These are phyloP conservation scores for Rhynchomys soricoides DNA, from an alignment of 2,113 vertebrate species.

Conservation along the genomic window DNA sequence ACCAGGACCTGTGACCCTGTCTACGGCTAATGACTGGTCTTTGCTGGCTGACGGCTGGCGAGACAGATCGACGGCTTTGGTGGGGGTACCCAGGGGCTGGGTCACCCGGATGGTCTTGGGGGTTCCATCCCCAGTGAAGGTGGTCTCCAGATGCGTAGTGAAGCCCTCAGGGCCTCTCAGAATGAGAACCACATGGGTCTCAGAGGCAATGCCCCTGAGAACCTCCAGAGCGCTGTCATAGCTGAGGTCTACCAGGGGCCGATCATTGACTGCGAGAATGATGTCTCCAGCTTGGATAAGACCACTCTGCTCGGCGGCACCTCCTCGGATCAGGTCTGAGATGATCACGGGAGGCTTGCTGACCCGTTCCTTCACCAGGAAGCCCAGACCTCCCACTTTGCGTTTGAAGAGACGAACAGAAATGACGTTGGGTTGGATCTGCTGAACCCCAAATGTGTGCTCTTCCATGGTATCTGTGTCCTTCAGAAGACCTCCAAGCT, in stretches of 20 bases:
- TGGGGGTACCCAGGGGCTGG: constrained; percentile 86
- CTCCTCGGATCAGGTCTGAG: constrained; percentile 96
- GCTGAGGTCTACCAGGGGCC: constrained; percentile 94
- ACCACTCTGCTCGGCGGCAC: constrained; percentile 96
- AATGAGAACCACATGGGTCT: constrained; percentile 97
- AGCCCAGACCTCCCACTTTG: constrained; percentile 96
- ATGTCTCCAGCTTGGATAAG: constrained; percentile 98
- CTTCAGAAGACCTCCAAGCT: background rate
- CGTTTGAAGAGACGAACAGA: constrained; percentile 97
- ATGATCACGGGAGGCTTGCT: constrained; percentile 96
- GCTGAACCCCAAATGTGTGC: constrained; percentile 92
- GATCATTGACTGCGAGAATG: constrained; percentile 95
- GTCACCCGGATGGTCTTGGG: constrained; percentile 95
- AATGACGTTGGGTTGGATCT: constrained; percentile 98
- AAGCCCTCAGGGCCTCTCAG: constrained; percentile 97
- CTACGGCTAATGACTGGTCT: constrained; percentile 87
- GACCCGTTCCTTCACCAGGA: constrained; percentile 96
- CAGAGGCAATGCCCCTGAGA: constrained; percentile 92
- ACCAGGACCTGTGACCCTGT: constrained; percentile 43
- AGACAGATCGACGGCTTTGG: constrained; percentile 88
- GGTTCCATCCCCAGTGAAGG: constrained; percentile 93
- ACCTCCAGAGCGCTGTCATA: constrained; percentile 95
- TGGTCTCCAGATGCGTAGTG: constrained; percentile 98
- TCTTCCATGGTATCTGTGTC: constrained; percentile 91
- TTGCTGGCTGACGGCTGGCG: constrained; percentile 85